Evolutionary conservation across 2,888 invertebrate species (phyloP), one percentile per base, ranked within the genome.

Genomic region (Diloba caeruleocephala): DNA sequence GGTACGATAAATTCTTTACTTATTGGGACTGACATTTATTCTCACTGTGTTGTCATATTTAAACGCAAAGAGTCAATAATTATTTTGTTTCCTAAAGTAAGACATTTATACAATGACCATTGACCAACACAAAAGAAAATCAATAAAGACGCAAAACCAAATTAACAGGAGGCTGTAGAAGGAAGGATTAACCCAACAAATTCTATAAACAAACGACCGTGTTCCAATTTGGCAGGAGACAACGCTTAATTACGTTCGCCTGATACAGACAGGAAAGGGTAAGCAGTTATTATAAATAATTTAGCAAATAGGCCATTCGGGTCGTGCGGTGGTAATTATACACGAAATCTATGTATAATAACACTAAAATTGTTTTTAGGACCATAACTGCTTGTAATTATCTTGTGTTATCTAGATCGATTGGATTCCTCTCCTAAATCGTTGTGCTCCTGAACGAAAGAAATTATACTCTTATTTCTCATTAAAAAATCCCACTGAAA

Each of bases 201-300:
- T 65, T 50, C 49, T 53, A 65, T 50, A 69, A 68, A 61, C 63
- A 71, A 71, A 65, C 63, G 59, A 45, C 64, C 61, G 44, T 56
- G 64, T 74, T 77, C 68, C 72, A 74, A 77, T 80, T 78, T 66
- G 54, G 65, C 59, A 63, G 58, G 77, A 81, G 81, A 83, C 76
- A 78, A 77, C 81, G 78, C 78, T 79, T 81, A 82, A 83, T 83
- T 84, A 84, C 79, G 38, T 70, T 73, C 61, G 76, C 72, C 80
- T 81, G 76, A 73, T 76, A 74, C 67, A 59, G 79, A 80, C 75
- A 74, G 77, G 74, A 75, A 76, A 76, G 81, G 82, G 78, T 76
- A 71, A 74, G 73, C 76, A 74, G 79, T 79, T 81, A 79, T 79
- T 79, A 79, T 82, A 78, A 81, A 81, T 82, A 83, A 82, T 81